These are phyloP conservation scores for Syncerus caffer DNA, from an alignment of 2,797 vertebrate species.

Conservation along the genomic window DNA sequence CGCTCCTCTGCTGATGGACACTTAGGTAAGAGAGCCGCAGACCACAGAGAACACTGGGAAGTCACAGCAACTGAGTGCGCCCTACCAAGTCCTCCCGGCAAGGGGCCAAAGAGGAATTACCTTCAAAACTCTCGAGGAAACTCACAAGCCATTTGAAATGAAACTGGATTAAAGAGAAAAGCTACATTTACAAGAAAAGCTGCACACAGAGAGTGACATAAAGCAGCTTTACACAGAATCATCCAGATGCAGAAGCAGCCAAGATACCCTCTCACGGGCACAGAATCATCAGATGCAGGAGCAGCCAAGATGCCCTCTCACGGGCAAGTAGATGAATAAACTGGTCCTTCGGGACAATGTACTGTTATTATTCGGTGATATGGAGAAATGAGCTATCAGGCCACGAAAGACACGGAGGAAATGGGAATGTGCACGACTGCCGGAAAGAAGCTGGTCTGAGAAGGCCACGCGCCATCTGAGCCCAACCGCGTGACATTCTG, in stretches of 20 bases:
- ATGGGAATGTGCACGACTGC: rapidly evolving
- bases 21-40: background rate
- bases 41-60: rapidly evolving
- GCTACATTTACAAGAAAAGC: rapidly evolving
- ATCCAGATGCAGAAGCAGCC: rapidly evolving
- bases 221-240: rapidly evolving
- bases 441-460: too few relatives aligned
- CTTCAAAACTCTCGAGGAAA: background rate
- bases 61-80: rapidly evolving
- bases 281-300: rapidly evolving
- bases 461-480: rapidly evolving
- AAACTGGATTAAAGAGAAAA: background rate
- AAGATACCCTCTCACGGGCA: rapidly evolving
- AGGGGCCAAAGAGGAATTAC: background rate
- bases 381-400: rapidly evolving
- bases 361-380: rapidly evolving
- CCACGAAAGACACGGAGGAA: too few relatives aligned
- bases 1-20: background rate
- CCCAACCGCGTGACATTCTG: rapidly evolving
- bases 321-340: rapidly evolving
- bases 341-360: rapidly evolving
- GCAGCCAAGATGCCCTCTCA: rapidly evolving
- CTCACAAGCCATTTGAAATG: background rate
- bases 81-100: background rate
- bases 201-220: rapidly evolving